Percentiles rank a stretch among this genome's conserved stretches.
Conservation (phyloP, 2,113 vertebrate genomes). For the Orientallactaga bullata region DNA sequence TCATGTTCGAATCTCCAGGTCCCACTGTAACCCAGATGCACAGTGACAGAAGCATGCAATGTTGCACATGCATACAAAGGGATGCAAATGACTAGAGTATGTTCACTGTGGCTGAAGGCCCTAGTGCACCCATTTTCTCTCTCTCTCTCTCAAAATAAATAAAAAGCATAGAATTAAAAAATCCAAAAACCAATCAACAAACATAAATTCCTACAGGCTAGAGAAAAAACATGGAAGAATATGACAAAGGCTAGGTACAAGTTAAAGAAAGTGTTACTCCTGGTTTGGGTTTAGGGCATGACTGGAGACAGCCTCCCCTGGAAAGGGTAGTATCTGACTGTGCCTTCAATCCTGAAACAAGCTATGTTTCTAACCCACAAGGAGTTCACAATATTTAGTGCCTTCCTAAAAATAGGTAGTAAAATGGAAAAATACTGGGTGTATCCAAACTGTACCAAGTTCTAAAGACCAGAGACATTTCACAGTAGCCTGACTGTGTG, state of each 20-base stretch:
- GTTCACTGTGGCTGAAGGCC: too few species aligned
- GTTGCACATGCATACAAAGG: too few species aligned
- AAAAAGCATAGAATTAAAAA: too few species aligned
- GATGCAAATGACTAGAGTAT: too few species aligned
- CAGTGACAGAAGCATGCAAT: too few species aligned
- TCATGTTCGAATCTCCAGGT: too few species aligned
- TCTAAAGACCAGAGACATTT: conserved; percentile 4
- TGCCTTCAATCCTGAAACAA: conserved; percentile 22
- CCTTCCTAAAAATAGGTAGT: conserved; percentile 28
- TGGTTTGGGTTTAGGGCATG: conserved; percentile 11
- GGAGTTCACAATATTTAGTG: conserved; percentile 10
- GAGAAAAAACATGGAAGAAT: conserved; percentile 22
- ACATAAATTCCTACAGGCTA: conserved; percentile 41
- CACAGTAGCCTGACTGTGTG: background rate
- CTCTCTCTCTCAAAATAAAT: too few species aligned
- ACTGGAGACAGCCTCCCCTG: background rate
- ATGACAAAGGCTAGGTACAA: conserved; percentile 33
- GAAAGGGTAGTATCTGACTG: conserved; percentile 36
- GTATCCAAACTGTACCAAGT: background rate
- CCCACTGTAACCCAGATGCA: too few species aligned
- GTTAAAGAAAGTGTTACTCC: conserved; percentile 15
- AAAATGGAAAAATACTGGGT: background rate
- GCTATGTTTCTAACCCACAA: conserved; percentile 7
- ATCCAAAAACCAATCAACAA: background rate
- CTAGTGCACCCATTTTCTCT: too few species aligned